These are phyloP conservation scores for Desoria tigrina DNA, from an alignment of 2,888 invertebrate genomes.

Conservation along the genomic window DNA sequence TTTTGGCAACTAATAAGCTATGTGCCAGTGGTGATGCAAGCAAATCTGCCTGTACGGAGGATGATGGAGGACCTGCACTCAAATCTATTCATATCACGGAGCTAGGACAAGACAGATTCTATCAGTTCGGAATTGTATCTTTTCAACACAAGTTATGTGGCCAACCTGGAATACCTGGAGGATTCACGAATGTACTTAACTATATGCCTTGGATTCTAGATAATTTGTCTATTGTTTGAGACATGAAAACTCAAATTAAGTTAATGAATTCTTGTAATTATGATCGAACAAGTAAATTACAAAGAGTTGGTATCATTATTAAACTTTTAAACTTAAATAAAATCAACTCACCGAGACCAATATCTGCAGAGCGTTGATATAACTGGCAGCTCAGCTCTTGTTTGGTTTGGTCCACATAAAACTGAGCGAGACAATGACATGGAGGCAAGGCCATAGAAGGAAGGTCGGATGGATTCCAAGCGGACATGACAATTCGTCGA, in stretches of 20 bases:
- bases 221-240: not conserved
- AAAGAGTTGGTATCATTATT: too few relatives aligned
- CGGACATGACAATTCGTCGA: constrained; percentile 85
- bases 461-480: constrained; percentile 92
- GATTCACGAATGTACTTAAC: constrained; percentile 4
- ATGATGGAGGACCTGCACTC: constrained; percentile 7
- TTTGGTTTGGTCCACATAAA: constrained; percentile 75
- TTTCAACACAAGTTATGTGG: constrained; percentile 16
- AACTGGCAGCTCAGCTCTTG: constrained; percentile 82
- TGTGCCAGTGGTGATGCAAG: constrained; percentile 5
- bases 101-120: not conserved
- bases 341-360: constrained; percentile 88
- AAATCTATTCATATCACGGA: constrained; percentile 2
- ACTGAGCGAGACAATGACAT: constrained; percentile 92
- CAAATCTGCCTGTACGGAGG: not conserved
- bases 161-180: constrained; percentile 18
- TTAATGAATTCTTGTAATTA: not conserved
- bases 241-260: too few relatives aligned
- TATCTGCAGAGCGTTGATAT: constrained; percentile 95
- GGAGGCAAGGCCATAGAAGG: constrained; percentile 93
- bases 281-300: not conserved
- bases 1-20: not conserved
- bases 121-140: constrained; percentile 14
- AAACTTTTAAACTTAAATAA: not conserved
- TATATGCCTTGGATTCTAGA: constrained; percentile 16